Conservation (phyloP, 2,888 invertebrate species). For the Epiperipatus broadwayi region DNA sequence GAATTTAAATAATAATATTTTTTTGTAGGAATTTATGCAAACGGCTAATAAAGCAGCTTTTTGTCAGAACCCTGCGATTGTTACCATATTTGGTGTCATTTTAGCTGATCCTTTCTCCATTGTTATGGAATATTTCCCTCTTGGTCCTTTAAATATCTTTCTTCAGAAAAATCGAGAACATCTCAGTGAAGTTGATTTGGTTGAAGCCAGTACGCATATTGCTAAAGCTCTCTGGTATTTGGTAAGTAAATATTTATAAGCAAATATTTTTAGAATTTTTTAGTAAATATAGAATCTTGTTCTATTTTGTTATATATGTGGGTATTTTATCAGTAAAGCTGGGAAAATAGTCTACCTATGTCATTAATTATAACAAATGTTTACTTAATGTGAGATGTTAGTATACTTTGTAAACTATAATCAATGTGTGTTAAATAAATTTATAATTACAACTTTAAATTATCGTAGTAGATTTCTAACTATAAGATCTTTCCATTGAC, state of each 20-base stretch:
- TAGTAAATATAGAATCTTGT: conserved; percentile 56
- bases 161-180: conserved; percentile 22
- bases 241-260: conserved; percentile 32
- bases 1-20: too few relatives aligned
- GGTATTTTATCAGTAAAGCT: too few relatives aligned
- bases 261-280: conserved; percentile 15
- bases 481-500: too few relatives aligned
- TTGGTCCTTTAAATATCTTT: conserved; percentile 57
- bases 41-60: conserved; percentile 57
- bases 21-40: conserved; percentile 40
- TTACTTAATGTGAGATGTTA: too few relatives aligned
- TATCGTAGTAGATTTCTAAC: too few relatives aligned
- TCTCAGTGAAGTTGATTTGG: conserved; percentile 41
- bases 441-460: too few relatives aligned
- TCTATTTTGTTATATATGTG: too few relatives aligned
- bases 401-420: too few relatives aligned
- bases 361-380: too few relatives aligned
- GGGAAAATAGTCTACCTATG: too few relatives aligned
- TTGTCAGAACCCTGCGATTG: conserved; percentile 52
- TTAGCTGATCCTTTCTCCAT: conserved; percentile 55
- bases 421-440: too few relatives aligned
- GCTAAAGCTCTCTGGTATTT: conserved; percentile 71
- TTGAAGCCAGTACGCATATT: conserved; percentile 58
- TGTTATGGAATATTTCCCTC: conserved; percentile 55
- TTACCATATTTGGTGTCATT: conserved; percentile 48